Conservation (phyloP, 2,888 invertebrate species). For the Mythimna vitellina region DNA sequence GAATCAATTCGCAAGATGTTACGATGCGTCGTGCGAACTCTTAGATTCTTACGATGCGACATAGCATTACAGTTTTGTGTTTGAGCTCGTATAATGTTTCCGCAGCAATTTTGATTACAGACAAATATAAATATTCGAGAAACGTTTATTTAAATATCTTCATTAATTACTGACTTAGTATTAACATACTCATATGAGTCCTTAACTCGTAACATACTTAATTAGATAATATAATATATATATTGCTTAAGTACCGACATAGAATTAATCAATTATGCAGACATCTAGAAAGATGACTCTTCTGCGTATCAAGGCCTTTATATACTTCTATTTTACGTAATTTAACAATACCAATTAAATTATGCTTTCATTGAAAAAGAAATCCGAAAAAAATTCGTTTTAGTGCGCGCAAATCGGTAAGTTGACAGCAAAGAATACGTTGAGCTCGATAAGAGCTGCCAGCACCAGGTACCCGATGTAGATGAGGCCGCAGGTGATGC, state of each 20-base stretch:
- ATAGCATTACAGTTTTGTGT: no score
- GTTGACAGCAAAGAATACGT: conserved; percentile 94
- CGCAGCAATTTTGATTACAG: neutral
- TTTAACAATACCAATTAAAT: neutral
- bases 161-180: conserved; percentile 19
- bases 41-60: no score
- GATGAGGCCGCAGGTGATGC: conserved; percentile 92
- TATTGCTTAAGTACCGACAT: conserved; percentile 4
- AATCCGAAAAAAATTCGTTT: neutral
- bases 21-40: no score
- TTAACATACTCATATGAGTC: conserved; percentile 8
- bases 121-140: conserved; percentile 44
- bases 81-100: neutral
- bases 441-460: conserved; percentile 94
- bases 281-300: neutral
- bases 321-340: neutral
- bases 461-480: conserved; percentile 93
- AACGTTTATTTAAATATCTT: conserved; percentile 18
- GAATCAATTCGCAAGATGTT: no score
- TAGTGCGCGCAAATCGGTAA: conserved; percentile 92
- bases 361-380: neutral
- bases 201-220: neutral
- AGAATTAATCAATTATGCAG: neutral
- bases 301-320: neutral
- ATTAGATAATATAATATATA: conserved; percentile 3